These are phyloP conservation scores for Ptiloglossa arizonensis DNA, from an alignment of 1,140 invertebrate species.

Conservation along the genomic window DNA sequence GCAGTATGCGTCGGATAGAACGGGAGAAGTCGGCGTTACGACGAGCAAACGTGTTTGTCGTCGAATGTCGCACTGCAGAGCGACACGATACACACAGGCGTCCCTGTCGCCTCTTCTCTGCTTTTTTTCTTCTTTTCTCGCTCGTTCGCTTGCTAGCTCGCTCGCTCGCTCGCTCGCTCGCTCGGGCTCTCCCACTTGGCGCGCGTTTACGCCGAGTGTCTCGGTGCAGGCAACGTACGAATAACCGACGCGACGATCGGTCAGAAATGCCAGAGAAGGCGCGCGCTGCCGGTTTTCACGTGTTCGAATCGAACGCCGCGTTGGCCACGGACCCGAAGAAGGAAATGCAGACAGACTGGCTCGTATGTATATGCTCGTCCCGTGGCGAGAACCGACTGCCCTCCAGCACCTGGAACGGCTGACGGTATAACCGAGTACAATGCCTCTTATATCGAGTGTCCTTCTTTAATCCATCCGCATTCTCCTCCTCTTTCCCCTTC, in stretches of 20 bases:
- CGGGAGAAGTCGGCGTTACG: not conserved
- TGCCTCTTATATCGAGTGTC: slow-evolving; percentile 69
- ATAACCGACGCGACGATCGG: not conserved
- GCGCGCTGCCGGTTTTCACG: not conserved
- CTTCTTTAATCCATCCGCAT: slow-evolving; percentile 62
- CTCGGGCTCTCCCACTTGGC: slow-evolving; percentile 36
- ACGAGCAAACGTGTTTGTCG: slow-evolving; percentile 26
- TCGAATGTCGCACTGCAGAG: slow-evolving; percentile 52
- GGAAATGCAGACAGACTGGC: slow-evolving; percentile 33
- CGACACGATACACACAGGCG: slow-evolving; percentile 33
- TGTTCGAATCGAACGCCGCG: slow-evolving; percentile 1
- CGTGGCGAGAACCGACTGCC: slow-evolving; percentile 61
- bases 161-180: not conserved
- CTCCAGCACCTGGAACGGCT: slow-evolving; percentile 68
- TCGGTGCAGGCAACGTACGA: slow-evolving; percentile 48
- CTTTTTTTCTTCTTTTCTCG: not conserved
- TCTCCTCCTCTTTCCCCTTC: slow-evolving; percentile 63
- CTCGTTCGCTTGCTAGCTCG: not conserved
- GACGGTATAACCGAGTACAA: slow-evolving; percentile 68
- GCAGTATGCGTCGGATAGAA: not conserved
- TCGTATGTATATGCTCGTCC: slow-evolving; percentile 43
- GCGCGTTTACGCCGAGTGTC: slow-evolving; percentile 37
- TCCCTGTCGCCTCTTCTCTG: slow-evolving; percentile 15
- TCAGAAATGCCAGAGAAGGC: slow-evolving; percentile 7
- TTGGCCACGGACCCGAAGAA: slow-evolving; percentile 23